phyloP scores from a whole-genome alignment of 2,797 vertebrate species.

The Hyperoplus immaculatus region DNA sequence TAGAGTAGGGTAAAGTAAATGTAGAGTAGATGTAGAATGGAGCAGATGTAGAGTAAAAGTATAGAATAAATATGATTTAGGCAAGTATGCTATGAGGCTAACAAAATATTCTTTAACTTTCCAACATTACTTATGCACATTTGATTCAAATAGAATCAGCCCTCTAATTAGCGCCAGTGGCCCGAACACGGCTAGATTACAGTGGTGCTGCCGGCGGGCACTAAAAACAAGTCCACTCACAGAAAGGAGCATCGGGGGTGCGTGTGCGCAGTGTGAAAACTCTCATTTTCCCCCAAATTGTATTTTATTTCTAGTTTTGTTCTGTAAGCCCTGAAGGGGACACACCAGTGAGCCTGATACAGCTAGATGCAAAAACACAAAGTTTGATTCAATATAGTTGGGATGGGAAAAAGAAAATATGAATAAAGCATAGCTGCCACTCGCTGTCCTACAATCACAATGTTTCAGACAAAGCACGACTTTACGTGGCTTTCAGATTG shows the following conservation, averaged over 20 bases:
- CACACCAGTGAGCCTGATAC: not conserved
- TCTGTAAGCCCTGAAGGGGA: not conserved
- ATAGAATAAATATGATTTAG: no score
- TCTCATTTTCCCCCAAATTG: constrained; percentile 11
- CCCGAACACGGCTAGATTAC: constrained; percentile 18
- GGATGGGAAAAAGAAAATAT: no score
- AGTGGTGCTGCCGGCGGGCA: constrained; percentile 22
- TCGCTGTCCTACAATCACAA: constrained; percentile 1
- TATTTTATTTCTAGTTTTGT: not conserved
- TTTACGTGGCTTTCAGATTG: not conserved
- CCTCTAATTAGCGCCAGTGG: constrained; percentile 21
- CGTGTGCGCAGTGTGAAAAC: not conserved
- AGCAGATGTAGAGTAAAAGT: no score
- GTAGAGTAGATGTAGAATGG: no score
- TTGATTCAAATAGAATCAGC: not conserved
- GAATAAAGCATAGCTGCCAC: not conserved
- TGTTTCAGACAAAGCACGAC: not conserved
- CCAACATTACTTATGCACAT: constrained; percentile 37
- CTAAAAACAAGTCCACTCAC: constrained; percentile 4
- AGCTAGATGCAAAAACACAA: not conserved
- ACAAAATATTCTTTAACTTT: no score
- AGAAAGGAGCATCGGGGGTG: not conserved
- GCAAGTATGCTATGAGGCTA: no score
- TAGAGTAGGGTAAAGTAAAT: no score
- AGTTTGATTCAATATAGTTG: not conserved